Conservation (phyloP, 2,888 invertebrate genomes). For the Ferrisia virgata region DNA sequence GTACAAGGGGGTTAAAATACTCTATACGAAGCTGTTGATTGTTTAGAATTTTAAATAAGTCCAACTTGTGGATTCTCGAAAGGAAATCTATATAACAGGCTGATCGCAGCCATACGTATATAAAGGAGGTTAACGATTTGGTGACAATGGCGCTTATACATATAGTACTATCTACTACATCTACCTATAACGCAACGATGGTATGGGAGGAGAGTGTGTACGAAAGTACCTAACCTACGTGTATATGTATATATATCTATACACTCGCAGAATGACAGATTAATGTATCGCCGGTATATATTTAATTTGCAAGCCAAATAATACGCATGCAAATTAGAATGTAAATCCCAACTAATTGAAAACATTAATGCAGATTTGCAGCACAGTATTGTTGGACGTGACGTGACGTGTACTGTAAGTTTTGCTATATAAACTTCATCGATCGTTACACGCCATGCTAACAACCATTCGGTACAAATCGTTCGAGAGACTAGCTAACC, state of each 20-base stretch:
- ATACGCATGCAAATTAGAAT: conserved; percentile 32
- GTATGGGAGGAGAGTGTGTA: no score
- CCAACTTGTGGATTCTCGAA: not conserved
- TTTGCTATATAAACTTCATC: conserved; percentile 1
- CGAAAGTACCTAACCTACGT: not conserved
- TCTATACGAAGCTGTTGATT: not conserved
- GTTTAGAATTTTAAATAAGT: conserved; percentile 18
- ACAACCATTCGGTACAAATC: no score
- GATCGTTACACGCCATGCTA: no score
- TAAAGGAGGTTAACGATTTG: conserved; percentile 7
- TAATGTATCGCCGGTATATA: conserved; percentile 23
- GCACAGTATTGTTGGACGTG: not conserved
- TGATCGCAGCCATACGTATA: not conserved
- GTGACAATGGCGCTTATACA: conserved; percentile 18
- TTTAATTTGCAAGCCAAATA: conserved; percentile 23
- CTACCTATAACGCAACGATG: no score
- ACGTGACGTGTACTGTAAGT: conserved; percentile 20
- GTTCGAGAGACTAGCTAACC: no score
- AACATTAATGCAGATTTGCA: conserved; percentile 18
- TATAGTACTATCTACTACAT: no score
- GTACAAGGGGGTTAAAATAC: no score
- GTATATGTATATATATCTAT: no score
- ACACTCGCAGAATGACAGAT: conserved; percentile 13
- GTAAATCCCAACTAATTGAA: conserved; percentile 22
- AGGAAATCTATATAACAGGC: no score